Percentiles rank a stretch among this genome's conserved stretches.
phyloP scores from a whole-genome alignment of 2,113 vertebrate genomes.

The Pavo muticus region DNA sequence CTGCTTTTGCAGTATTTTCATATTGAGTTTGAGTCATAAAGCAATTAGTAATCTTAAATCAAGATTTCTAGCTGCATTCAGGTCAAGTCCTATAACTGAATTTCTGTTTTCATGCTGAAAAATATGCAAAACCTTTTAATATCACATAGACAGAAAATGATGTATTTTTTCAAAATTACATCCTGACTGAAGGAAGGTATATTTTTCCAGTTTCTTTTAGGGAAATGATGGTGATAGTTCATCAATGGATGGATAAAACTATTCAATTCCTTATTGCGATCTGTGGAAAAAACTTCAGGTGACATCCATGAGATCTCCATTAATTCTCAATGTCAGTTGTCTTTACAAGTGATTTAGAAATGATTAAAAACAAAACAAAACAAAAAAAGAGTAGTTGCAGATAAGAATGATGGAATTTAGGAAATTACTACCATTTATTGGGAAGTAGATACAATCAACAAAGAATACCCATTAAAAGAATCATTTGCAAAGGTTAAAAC shows the following conservation, averaged over 20 bases:
- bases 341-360: background rate
- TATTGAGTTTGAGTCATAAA: constrained; percentile 66
- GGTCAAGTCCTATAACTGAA: background rate
- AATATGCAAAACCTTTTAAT: background rate
- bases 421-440: background rate
- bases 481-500: background rate
- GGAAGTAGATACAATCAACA: background rate
- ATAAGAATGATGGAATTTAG: background rate
- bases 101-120: background rate
- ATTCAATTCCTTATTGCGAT: rapidly evolving
- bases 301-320: background rate
- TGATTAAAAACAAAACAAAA: background rate
- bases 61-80: constrained; percentile 21
- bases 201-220: background rate
- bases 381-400: rapidly evolving
- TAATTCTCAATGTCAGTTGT: background rate
- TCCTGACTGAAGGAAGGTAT: background rate
- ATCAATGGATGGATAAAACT: rapidly evolving
- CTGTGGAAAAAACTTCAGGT: background rate
- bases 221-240: background rate
- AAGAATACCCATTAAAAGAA: background rate
- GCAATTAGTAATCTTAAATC: constrained; percentile 64
- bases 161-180: background rate
- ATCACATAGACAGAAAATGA: background rate
- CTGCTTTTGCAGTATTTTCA: constrained; percentile 43